Percentiles rank a stretch among this genome's conserved stretches.
These are phyloP conservation scores for Drosophila lacteicornis DNA, from an alignment of 1,140 invertebrate genomes.

Conservation along the genomic window DNA sequence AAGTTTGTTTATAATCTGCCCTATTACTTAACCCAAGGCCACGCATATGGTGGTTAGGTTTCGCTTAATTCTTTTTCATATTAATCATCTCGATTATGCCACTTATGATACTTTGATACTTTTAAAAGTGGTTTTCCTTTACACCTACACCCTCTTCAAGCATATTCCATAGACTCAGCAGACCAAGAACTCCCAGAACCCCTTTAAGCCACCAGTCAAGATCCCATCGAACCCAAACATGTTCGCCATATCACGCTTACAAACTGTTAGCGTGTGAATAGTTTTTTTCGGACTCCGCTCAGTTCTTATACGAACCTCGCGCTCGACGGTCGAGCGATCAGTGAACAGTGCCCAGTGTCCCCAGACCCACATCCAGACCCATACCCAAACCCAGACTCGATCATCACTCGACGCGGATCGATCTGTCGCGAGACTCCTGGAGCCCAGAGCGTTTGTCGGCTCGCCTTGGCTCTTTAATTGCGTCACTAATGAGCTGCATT, in stretches of 20 bases:
- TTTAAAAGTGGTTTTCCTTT: neutral
- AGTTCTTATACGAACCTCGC: slow-evolving; percentile 74
- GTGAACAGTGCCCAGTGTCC: neutral
- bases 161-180: neutral
- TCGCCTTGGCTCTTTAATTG: slow-evolving; percentile 68
- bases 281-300: slow-evolving; percentile 32
- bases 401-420: slow-evolving; percentile 6
- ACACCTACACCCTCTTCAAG: neutral
- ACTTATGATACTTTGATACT: neutral
- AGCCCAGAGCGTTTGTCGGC: slow-evolving; percentile 47
- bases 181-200: neutral
- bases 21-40: no score
- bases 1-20: no score
- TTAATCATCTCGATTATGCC: neutral
- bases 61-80: neutral
- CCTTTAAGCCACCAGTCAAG: neutral
- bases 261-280: slow-evolving; percentile 45
- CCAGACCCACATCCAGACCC: no score
- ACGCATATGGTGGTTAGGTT: no score
- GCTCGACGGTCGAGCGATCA: slow-evolving; percentile 42
- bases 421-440: slow-evolving; percentile 27
- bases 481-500: slow-evolving; percentile 82
- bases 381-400: neutral
- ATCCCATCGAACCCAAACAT: slow-evolving; percentile 54
- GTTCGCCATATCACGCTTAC: slow-evolving; percentile 43